Evolutionary conservation across 2,888 invertebrate genomes (phyloP).

Genomic region (Leucoptera coffeella): DNA sequence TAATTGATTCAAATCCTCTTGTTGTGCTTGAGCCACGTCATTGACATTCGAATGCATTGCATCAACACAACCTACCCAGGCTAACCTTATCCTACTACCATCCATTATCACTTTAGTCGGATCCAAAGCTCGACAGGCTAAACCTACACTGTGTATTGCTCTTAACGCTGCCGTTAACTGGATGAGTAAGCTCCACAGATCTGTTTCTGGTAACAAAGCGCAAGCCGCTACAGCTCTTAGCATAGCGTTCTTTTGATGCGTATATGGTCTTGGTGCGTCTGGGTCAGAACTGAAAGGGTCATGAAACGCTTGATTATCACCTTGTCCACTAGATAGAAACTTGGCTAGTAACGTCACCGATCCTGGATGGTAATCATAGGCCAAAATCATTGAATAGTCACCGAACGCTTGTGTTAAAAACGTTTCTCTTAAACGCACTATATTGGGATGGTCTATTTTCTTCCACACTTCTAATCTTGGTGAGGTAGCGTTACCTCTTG

Average conservation of each 20-base stretch:
- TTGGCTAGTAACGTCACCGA: conserved; percentile 82
- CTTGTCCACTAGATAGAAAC: conserved; percentile 61
- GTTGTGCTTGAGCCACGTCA: conserved; percentile 49
- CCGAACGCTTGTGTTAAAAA: conserved; percentile 95
- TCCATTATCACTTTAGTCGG: conserved; percentile 86
- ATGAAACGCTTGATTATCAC: conserved; percentile 15
- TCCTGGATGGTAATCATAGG: conserved; percentile 92
- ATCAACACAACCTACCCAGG: conserved; percentile 37
- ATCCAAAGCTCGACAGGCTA: conserved; percentile 74
- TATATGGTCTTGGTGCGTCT: conserved; percentile 71
- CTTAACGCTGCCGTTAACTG: conserved; percentile 91
- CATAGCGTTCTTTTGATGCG: conserved; percentile 78
- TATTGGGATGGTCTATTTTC: conserved; percentile 89
- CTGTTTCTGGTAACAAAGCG: conserved; percentile 76
- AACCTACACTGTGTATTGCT: conserved; percentile 72
- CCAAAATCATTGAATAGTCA: conserved; percentile 92
- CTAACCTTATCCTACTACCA: conserved; percentile 66
- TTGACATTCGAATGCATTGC: conserved; percentile 15
- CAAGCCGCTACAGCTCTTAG: conserved; percentile 67
- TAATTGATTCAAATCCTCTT: conserved; percentile 87
- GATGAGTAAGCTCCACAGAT: conserved; percentile 93
- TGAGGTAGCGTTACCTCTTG: conserved; percentile 70
- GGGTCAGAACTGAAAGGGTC: conserved; percentile 79
- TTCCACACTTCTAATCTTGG: conserved; percentile 96
- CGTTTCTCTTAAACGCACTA: conserved; percentile 86